Percentiles rank a stretch among this genome's conserved stretches.
Evolutionary conservation across 1,140 invertebrate species (phyloP).

Genomic region (Drosophila kikkawai): DNA sequence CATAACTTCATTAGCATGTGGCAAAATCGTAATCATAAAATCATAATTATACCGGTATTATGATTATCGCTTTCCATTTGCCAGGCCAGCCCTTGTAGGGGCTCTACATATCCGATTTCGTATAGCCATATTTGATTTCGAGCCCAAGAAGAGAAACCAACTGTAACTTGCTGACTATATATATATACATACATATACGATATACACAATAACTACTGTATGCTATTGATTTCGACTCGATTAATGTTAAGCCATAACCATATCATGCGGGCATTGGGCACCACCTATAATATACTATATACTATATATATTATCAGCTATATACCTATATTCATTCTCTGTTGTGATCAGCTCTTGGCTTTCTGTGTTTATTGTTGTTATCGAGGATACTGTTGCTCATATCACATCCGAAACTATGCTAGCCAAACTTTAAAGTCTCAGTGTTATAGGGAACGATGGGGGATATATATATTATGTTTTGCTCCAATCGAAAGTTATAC

Average conservation of each 20-base stretch:
- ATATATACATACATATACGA: constrained; percentile 51
- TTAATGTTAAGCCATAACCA: constrained; percentile 33
- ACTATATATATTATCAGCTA: constrained; percentile 9
- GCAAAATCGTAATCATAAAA: constrained; percentile 22
- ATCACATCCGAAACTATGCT: constrained; percentile 42
- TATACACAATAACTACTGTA: constrained; percentile 25
- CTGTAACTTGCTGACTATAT: constrained; percentile 67
- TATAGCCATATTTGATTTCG: constrained; percentile 38
- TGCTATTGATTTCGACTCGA: constrained; percentile 39
- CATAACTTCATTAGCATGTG: constrained; percentile 67
- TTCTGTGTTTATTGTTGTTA: constrained; percentile 65
- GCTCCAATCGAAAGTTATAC: constrained; percentile 29
- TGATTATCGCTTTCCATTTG: constrained; percentile 14
- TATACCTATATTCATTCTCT: constrained; percentile 41
- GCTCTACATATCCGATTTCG: constrained; percentile 68
- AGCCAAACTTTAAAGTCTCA: constrained; percentile 33
- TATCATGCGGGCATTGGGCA: constrained; percentile 53
- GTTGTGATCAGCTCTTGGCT: constrained; percentile 59
- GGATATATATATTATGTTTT: constrained; percentile 32
- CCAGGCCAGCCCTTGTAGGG: constrained; percentile 9
- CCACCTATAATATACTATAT: constrained; percentile 42
- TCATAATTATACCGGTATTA: constrained; percentile 8
- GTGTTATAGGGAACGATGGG: constrained; percentile 32
- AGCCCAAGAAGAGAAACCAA: constrained; percentile 53
- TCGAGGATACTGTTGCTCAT: constrained; percentile 40